Evolutionary conservation across 2,888 invertebrate species (phyloP).

Genomic region (Arrhopalites spinosus): DNA sequence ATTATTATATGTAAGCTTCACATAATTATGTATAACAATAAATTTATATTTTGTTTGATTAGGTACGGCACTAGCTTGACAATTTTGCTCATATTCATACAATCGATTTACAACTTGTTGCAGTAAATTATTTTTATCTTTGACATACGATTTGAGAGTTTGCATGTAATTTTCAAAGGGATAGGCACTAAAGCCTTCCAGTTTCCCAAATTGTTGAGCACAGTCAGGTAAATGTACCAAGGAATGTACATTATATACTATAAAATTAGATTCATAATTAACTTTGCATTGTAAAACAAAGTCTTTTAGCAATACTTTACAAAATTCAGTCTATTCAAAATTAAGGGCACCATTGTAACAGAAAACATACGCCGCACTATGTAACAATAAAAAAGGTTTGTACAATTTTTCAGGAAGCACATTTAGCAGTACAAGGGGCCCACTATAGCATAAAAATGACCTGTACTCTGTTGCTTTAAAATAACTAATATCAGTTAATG

Average conservation of each 20-base stretch:
- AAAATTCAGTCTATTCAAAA: not conserved
- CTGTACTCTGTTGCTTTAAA: conserved; percentile 19
- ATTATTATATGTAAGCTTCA: too few species aligned
- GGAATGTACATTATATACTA: conserved; percentile 25
- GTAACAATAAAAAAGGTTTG: not conserved
- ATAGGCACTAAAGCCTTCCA: conserved; percentile 17
- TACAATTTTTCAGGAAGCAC: not conserved
- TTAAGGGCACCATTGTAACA: not conserved
- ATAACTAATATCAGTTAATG: not conserved
- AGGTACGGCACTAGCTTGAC: too few species aligned
- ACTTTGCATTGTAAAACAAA: not conserved
- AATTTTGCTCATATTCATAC: too few species aligned
- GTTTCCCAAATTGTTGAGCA: not conserved
- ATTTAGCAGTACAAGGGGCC: not conserved
- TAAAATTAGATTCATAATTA: not conserved
- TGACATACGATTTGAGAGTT: too few species aligned
- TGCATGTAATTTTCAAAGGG: conserved; percentile 24
- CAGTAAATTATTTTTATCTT: too few species aligned
- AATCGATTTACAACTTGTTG: too few species aligned
- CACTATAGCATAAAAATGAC: conserved; percentile 2
- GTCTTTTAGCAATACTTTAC: not conserved
- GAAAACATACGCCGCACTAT: not conserved
- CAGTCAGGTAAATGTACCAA: conserved; percentile 8
- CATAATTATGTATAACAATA: too few species aligned
- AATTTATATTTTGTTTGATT: too few species aligned